Percentiles rank a stretch among this genome's conserved stretches.
Evolutionary conservation across 2,797 vertebrate species (phyloP).

Genomic region (Enteromius radiatus): DNA sequence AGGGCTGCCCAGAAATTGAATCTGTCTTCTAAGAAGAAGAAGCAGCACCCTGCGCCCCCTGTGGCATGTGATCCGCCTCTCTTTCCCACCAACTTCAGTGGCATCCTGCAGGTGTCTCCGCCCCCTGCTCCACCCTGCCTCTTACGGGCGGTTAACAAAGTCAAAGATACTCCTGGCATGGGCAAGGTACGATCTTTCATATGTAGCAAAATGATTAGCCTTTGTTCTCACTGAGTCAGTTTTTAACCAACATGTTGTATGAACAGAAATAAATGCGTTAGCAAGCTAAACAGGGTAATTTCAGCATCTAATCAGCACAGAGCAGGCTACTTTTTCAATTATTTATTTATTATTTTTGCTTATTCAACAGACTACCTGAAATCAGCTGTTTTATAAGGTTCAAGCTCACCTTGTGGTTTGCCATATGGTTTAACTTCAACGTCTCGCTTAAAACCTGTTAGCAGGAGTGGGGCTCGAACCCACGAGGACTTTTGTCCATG

Average conservation of each 20-base stretch:
- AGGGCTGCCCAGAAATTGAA: conserved; percentile 98
- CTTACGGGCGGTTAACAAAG: conserved; percentile 92
- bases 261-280: neutral
- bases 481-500: neutral
- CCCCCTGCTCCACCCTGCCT: conserved; percentile 95
- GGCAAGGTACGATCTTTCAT: conserved; percentile 85
- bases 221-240: neutral
- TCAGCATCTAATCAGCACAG: neutral
- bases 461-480: neutral
- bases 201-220: neutral
- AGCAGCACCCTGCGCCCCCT: conserved; percentile 81
- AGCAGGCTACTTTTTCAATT: neutral
- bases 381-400: no score
- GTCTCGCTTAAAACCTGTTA: neutral
- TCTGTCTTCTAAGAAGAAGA: conserved; percentile 95
- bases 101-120: conserved; percentile 85
- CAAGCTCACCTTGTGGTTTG: no score
- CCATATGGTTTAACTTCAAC: no score
- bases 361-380: neutral
- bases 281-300: neutral
- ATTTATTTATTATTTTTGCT: neutral
- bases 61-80: conserved; percentile 84
- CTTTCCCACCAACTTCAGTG: conserved; percentile 93
- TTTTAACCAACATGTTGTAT: neutral
- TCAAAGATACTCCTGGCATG: conserved; percentile 94